Base-by-base conservation (phyloP, 1,140 invertebrate species). In the Bacillus rossius region DNA sequence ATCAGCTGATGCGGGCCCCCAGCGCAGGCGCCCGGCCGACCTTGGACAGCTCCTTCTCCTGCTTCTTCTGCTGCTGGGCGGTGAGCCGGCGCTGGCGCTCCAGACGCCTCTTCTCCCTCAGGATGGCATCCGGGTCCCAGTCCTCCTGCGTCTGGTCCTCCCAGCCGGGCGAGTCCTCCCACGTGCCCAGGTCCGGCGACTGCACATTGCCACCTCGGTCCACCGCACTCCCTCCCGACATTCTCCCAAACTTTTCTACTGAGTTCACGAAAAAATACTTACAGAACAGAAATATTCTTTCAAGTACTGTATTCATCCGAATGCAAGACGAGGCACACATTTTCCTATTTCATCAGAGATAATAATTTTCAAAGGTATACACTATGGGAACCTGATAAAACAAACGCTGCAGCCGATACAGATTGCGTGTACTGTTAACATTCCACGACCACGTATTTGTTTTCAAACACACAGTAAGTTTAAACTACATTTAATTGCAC, bases 91-190 rank as follows among this genome's bases (percentile, higher is more conserved):
- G 19, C 16, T 60, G 58, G n/a, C 58, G 26, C 38, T 60, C 58
- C 13, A 60, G 41, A n/a, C 7, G 25, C 10, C 58, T 50, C 45
- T 53, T 60, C 40, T 60, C 58, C 43, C 38, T 54, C 8, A 60
- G 25, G 23, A 53, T 47, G 13, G 40, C 45, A 34, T 60, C 58
- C 34, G 50, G 40, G 26, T 60, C 58, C 51, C 58, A 60, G 2
- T 60, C 58, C 25, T 57, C 56, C 51, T 57, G 56, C 4, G 58
- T 47, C 23, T 60, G 50, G n/a, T 60, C 49, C 23, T 60, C 58
- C 58, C 58, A 60, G 4, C 58, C 58, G 23, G 58, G 49, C n/a
- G 40, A 34, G 8, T 60, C 58, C 25, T 60, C 58, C 58, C 58
- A 60, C 1, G 52, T 54, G 16, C 29, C 58, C 34, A 60, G 26